A percentile compares a stretch with the other conserved stretches of the same genome.
phyloP scores from a whole-genome alignment of 2,888 invertebrate species.

The Proisotoma minuta region DNA sequence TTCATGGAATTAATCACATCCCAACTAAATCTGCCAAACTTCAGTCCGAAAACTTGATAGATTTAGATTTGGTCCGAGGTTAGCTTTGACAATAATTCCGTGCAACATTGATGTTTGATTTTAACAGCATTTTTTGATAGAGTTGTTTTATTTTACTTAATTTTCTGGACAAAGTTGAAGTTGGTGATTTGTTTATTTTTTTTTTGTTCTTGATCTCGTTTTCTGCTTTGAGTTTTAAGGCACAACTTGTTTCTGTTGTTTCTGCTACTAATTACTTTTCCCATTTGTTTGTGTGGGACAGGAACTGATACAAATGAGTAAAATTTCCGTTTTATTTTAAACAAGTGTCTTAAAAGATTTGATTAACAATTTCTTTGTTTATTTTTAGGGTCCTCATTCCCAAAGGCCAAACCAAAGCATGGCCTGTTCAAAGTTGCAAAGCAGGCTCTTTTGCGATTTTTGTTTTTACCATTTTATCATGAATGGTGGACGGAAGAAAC shows the following conservation, averaged over 20 bases:
- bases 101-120: too few species aligned
- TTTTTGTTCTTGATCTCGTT: not conserved
- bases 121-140: too few species aligned
- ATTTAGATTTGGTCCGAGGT: slow-evolving; percentile 94
- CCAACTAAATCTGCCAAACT: slow-evolving; percentile 72
- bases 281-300: not conserved
- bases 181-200: not conserved
- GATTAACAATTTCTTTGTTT: not conserved
- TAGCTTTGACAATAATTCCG: too few species aligned
- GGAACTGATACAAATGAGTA: not conserved
- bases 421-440: slow-evolving; percentile 78
- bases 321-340: slow-evolving; percentile 1
- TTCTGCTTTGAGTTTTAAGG: not conserved
- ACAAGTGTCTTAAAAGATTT: not conserved
- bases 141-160: too few species aligned
- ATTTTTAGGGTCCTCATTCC: slow-evolving; percentile 79
- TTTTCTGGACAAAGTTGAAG: too few species aligned
- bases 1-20: slow-evolving; percentile 76
- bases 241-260: too few species aligned
- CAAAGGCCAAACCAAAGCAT: slow-evolving; percentile 91
- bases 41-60: slow-evolving; percentile 81
- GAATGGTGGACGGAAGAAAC: slow-evolving; percentile 91
- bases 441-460: slow-evolving; percentile 72
- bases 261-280: too few species aligned
- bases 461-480: slow-evolving; percentile 77